Conservation (phyloP, 2,113 vertebrate genomes). For the Myotis lucifugus region DNA sequence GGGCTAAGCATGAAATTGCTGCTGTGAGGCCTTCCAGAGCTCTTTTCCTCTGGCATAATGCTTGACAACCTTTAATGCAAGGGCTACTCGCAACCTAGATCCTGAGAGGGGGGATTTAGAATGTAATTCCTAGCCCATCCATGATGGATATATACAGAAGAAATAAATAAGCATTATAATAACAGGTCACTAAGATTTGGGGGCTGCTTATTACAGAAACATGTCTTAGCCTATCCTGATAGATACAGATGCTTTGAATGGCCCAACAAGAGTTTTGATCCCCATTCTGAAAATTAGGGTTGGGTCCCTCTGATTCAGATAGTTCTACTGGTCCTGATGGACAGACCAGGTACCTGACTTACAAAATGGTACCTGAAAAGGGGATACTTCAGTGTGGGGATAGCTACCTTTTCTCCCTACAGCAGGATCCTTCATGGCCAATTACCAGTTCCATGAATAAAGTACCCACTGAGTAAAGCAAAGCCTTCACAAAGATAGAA, state of each 20-base stretch:
- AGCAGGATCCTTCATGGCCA: background rate
- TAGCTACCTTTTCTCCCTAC: background rate
- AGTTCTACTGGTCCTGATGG: background rate
- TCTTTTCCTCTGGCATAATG: background rate
- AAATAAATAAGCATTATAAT: constrained; percentile 7
- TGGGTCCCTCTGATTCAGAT: background rate
- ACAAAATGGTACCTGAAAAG: background rate
- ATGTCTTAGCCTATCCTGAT: background rate
- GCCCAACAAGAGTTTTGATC: background rate
- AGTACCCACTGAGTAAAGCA: background rate
- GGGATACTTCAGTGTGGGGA: background rate
- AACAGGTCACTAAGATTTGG: background rate
- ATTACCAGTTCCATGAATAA: background rate
- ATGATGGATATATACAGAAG: background rate
- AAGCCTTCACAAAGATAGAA: background rate
- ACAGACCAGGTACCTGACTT: background rate
- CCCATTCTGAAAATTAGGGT: constrained; percentile 8
- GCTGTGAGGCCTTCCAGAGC: background rate
- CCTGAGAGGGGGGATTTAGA: background rate
- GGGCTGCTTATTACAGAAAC: background rate
- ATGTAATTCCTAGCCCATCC: background rate
- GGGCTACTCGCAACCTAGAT: background rate
- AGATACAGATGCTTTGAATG: background rate
- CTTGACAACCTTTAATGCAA: background rate
- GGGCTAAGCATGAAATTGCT: background rate